Conservation (phyloP, 1,140 invertebrate species). For the Zaprionus africanus region DNA sequence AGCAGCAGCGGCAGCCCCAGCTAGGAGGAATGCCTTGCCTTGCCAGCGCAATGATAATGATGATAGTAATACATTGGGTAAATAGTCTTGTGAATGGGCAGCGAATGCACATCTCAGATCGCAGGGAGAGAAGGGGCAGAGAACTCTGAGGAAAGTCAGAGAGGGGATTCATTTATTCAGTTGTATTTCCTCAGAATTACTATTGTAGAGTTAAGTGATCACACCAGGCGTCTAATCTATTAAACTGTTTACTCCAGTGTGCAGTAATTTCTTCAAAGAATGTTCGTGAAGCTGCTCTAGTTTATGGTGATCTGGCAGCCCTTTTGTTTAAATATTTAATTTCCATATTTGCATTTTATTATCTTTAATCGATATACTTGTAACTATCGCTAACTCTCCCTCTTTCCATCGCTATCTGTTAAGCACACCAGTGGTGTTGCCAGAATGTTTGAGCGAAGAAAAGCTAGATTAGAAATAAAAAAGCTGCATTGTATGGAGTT, state of each 20-base stretch:
- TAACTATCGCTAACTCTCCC: no score
- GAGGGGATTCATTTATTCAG: neutral
- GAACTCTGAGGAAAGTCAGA: neutral
- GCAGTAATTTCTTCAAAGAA: no score
- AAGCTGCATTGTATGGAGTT: no score
- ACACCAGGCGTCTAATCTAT: neutral
- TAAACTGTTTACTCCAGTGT: no score
- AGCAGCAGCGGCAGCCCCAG: conserved; percentile 2
- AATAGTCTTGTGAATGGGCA: conserved; percentile 23
- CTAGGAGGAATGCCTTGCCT: neutral
- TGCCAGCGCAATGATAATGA: conserved; percentile 12
- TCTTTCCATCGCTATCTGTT: no score
- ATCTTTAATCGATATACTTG: no score
- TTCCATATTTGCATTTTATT: no score
- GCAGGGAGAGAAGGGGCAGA: neutral
- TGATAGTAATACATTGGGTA: conserved; percentile 10
- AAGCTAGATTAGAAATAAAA: no score
- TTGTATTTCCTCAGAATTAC: neutral
- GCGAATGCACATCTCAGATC: neutral
- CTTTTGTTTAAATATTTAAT: no score
- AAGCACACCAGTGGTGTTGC: no score
- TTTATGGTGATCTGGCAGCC: neutral
- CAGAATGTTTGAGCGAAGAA: no score
- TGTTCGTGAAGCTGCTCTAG: neutral
- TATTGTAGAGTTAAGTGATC: neutral